Evolutionary conservation across 2,888 invertebrate genomes (phyloP).

Genomic region (Marronus borbonicus): DNA sequence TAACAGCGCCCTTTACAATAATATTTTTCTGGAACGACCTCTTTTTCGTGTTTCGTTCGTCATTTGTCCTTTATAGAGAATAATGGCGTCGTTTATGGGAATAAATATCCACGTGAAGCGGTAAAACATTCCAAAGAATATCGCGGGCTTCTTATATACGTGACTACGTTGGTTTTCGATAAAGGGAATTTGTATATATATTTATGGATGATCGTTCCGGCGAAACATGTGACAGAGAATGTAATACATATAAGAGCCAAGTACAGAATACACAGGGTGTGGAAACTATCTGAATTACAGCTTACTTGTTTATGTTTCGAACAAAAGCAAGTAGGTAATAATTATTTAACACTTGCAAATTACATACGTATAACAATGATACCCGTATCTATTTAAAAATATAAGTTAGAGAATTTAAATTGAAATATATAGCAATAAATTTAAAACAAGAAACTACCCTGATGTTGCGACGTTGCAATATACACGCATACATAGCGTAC

Average conservation of each 20-base stretch:
- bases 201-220: constrained; percentile 18
- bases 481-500: too few relatives aligned
- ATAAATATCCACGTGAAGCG: constrained; percentile 47
- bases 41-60: constrained; percentile 45
- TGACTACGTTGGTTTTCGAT: not conserved
- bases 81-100: constrained; percentile 43
- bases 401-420: too few relatives aligned
- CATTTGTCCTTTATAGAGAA: constrained; percentile 44
- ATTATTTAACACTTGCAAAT: too few relatives aligned
- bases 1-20: constrained; percentile 44
- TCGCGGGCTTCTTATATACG: constrained; percentile 17
- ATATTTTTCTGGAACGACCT: constrained; percentile 48
- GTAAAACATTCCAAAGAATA: constrained; percentile 38
- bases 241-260: not conserved
- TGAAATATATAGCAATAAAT: too few relatives aligned
- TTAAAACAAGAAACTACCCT: too few relatives aligned
- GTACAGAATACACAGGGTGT: too few relatives aligned
- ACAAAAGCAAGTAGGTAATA: too few relatives aligned
- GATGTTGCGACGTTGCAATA: too few relatives aligned
- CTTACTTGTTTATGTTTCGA: too few relatives aligned
- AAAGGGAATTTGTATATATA: constrained; percentile 26
- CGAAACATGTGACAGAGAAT: not conserved
- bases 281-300: too few relatives aligned
- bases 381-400: too few relatives aligned
- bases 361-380: too few relatives aligned